Conservation (phyloP, 2,797 vertebrate species). For the Sebastes melanostomus region DNA sequence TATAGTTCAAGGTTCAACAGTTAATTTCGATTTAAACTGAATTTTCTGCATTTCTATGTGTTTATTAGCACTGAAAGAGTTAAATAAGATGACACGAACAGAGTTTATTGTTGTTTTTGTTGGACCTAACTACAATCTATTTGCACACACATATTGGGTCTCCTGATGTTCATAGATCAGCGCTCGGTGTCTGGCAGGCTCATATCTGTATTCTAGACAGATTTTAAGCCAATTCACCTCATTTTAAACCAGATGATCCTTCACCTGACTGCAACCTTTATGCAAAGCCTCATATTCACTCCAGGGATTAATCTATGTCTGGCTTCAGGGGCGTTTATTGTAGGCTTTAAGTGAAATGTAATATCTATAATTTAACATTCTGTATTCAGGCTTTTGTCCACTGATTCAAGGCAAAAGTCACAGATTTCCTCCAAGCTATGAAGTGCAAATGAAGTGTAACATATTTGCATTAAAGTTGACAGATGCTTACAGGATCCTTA, state of each 20-base stretch:
- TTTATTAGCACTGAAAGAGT: not conserved
- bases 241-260: conserved; percentile 66
- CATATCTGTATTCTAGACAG: conserved; percentile 25
- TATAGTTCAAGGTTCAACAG: not conserved
- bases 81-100: not conserved
- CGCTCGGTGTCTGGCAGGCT: conserved; percentile 6
- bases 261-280: conserved; percentile 81
- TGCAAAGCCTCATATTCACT: conserved; percentile 37
- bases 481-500: conserved; percentile 65
- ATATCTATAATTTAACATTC: not conserved
- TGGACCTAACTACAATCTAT: not conserved
- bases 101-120: not conserved
- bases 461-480: conserved; percentile 50
- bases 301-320: conserved; percentile 24
- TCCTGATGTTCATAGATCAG: conserved; percentile 10
- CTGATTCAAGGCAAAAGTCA: not conserved
- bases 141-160: not conserved
- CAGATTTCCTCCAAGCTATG: not conserved
- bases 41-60: not conserved
- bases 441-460: conserved; percentile 8
- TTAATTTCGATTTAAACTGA: not conserved
- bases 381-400: not conserved
- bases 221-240: conserved; percentile 47
- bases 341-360: not conserved
- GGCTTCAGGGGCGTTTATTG: not conserved